A percentile compares a stretch with the other conserved stretches of the same genome.
These are phyloP conservation scores for Apostichopus californicus DNA, from an alignment of 35 echinoderm and acorn worm species.

Conservation along the genomic window DNA sequence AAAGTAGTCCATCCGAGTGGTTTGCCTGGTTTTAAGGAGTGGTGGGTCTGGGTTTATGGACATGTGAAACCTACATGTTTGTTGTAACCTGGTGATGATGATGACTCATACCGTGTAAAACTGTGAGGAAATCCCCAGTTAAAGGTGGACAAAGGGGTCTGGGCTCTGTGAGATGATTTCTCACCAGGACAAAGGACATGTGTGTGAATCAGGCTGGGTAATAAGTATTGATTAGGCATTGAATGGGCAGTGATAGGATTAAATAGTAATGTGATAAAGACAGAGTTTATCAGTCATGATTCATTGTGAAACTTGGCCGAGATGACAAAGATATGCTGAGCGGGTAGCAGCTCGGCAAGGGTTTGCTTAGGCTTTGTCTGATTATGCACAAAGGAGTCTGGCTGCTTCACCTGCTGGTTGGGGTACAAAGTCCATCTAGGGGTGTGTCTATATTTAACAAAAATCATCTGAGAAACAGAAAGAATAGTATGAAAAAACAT, in stretches of 20 bases:
- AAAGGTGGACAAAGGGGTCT: slow-evolving; percentile 26
- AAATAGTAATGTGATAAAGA: not conserved
- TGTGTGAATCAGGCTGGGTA: not conserved
- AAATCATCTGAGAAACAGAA: no score
- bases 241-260: slow-evolving; percentile 21
- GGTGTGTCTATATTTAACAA: no score
- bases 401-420: not conserved
- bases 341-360: not conserved
- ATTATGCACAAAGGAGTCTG: not conserved
- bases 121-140: slow-evolving; percentile 35
- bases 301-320: not conserved
- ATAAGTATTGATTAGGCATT: slow-evolving; percentile 41
- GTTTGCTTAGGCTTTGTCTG: not conserved
- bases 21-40: not conserved
- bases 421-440: no score
- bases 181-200: slow-evolving; percentile 25
- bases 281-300: not conserved
- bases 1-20: not conserved
- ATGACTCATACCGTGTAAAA: slow-evolving; percentile 1
- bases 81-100: not conserved
- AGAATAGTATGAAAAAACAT: no score
- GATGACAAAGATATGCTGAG: not conserved
- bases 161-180: slow-evolving; percentile 21
- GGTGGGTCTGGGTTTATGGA: not conserved
- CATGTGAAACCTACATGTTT: no score